Evolutionary conservation across 2,888 invertebrate species (phyloP).

Genomic region (Baccha elongata): DNA sequence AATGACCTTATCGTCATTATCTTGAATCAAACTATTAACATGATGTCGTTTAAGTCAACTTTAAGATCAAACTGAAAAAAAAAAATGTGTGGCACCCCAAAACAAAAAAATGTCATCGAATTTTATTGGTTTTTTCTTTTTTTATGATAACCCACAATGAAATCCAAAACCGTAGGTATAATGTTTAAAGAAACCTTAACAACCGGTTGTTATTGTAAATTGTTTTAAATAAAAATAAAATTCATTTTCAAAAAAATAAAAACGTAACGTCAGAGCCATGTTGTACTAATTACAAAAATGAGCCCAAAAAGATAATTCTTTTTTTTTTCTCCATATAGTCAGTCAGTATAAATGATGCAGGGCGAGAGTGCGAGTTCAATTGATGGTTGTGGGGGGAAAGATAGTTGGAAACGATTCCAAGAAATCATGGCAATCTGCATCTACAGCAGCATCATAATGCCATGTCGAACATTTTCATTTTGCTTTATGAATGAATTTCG

Average conservation of each 20-base stretch:
- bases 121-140: conserved; percentile 21
- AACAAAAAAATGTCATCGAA: conserved; percentile 23
- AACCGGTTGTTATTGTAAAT: conserved; percentile 50
- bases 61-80: conserved; percentile 4
- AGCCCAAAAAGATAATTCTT: conserved; percentile 44
- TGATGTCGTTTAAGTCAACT: conserved; percentile 46
- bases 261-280: conserved; percentile 80
- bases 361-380: neutral
- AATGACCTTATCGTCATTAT: conserved; percentile 34
- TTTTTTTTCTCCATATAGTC: neutral
- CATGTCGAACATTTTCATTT: conserved; percentile 70
- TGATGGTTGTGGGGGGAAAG: no score
- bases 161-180: conserved; percentile 15
- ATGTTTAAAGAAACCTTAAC: conserved; percentile 16
- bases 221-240: conserved; percentile 47
- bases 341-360: neutral
- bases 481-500: conserved; percentile 68
- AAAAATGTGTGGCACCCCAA: conserved; percentile 15
- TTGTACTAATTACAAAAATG: conserved; percentile 82
- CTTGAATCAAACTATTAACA: conserved; percentile 42
- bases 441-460: conserved; percentile 58
- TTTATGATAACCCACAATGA: conserved; percentile 14
- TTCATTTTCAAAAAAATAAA: conserved; percentile 75
- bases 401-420: conserved; percentile 11
- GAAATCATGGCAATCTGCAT: conserved; percentile 49